Conservation (phyloP, 2,888 invertebrate species). For the Dryadula phaetusa region DNA sequence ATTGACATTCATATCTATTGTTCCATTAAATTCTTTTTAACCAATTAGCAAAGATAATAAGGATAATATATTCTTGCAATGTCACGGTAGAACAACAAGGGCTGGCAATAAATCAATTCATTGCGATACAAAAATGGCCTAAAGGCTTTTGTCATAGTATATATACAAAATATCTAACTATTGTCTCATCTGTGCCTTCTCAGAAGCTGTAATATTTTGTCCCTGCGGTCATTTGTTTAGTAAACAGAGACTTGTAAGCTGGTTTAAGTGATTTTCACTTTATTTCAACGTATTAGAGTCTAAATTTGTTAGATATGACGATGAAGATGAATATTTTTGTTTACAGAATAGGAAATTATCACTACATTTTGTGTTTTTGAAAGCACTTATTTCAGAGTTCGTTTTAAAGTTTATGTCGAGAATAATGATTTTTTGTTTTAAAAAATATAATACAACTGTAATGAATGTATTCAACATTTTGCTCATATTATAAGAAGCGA, state of each 20-base stretch:
- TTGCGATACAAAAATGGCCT: neutral
- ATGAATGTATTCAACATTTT: too few species aligned
- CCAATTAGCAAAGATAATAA: conserved; percentile 2
- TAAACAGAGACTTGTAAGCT: neutral
- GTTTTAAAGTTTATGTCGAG: neutral
- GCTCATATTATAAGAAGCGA: too few species aligned
- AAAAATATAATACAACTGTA: too few species aligned
- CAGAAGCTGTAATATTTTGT: conserved; percentile 20
- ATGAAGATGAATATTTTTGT: neutral
- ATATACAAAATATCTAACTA: neutral
- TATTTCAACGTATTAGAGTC: neutral
- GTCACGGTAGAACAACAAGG: conserved; percentile 9
- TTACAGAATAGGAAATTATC: conserved; percentile 10
- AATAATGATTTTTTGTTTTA: too few species aligned
- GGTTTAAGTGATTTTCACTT: neutral
- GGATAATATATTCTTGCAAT: too few species aligned
- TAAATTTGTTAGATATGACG: neutral
- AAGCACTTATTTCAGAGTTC: conserved; percentile 2
- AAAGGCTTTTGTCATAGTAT: neutral
- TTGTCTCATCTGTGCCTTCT: conserved; percentile 5
- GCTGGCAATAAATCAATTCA: conserved; percentile 7
- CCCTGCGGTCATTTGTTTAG: conserved; percentile 24
- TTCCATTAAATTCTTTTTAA: neutral
- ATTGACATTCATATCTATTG: neutral
- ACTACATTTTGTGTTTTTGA: neutral